phyloP scores from a whole-genome alignment of 2,888 invertebrate genomes.

The Drosophila kokeensis region DNA sequence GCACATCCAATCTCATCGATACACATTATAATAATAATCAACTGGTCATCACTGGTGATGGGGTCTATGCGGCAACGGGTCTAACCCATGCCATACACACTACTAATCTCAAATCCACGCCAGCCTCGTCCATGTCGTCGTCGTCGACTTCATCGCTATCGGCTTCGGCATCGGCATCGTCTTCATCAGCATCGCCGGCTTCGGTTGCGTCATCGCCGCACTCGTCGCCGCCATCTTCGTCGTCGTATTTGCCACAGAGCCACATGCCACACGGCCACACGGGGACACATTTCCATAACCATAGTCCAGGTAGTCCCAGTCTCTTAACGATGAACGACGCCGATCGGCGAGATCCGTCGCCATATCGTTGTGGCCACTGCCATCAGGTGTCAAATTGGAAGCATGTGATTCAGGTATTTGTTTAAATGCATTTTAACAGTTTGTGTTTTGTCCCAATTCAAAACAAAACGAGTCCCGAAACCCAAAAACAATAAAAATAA shows the following conservation, averaged over 20 bases:
- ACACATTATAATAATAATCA: constrained; percentile 48
- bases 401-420: constrained; percentile 92
- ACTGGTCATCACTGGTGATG: constrained; percentile 69
- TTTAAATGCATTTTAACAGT: constrained; percentile 68
- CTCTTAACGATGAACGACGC: constrained; percentile 81
- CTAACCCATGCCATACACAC: constrained; percentile 62
- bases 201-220: constrained; percentile 52
- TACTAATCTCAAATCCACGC: constrained; percentile 69
- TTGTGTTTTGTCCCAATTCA: constrained; percentile 69
- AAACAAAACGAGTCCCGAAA: constrained; percentile 48
- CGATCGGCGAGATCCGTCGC: constrained; percentile 86
- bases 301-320: constrained; percentile 75
- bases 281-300: constrained; percentile 67
- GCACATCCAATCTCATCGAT: constrained; percentile 56
- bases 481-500: constrained; percentile 19
- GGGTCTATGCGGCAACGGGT: constrained; percentile 62
- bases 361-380: constrained; percentile 92
- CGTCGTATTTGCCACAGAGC: constrained; percentile 47
- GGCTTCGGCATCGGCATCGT: constrained; percentile 51
- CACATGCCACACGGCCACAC: constrained; percentile 33
- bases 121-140: constrained; percentile 60
- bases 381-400: constrained; percentile 94
- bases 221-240: constrained; percentile 44
- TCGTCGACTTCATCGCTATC: constrained; percentile 49
- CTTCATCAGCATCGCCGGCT: constrained; percentile 54